Percentiles rank a stretch among this genome's conserved stretches.
phyloP scores from a whole-genome alignment of 2,797 vertebrate species.

The Gymnoscopelus braueri region DNA sequence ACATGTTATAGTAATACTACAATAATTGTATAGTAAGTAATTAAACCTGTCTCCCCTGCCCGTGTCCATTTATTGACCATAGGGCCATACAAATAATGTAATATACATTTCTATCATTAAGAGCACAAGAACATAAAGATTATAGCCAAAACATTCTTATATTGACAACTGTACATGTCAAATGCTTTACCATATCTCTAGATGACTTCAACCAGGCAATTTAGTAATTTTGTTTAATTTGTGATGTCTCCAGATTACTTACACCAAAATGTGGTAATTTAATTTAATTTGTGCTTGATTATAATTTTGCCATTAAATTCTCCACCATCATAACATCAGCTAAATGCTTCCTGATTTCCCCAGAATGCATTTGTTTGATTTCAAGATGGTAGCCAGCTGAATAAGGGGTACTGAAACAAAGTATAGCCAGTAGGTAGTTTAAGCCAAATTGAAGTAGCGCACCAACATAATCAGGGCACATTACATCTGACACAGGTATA shows the following conservation, averaged over 20 bases:
- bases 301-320: too few species aligned
- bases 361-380: slow-evolving; percentile 1
- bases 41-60: neutral
- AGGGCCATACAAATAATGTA: too few species aligned
- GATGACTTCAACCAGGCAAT: too few species aligned
- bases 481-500: neutral
- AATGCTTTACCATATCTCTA: too few species aligned
- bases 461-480: neutral
- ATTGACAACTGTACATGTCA: too few species aligned
- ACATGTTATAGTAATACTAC: neutral
- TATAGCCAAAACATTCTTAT: too few species aligned
- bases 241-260: too few species aligned
- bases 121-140: too few species aligned
- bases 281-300: too few species aligned
- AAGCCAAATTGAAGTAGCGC: neutral
- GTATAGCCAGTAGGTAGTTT: neutral
- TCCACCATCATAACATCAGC: slow-evolving; percentile 17
- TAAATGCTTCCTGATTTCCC: slow-evolving; percentile 29
- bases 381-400: slow-evolving; percentile 22
- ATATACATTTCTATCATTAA: too few species aligned
- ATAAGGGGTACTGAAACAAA: neutral
- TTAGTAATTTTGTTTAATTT: too few species aligned
- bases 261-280: too few species aligned
- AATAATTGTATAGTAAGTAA: neutral
- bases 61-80: neutral